Evolutionary conservation across 2,888 invertebrate genomes (phyloP), one percentile per base, ranked within the genome.

Genomic region (Dioctria rufipes): DNA sequence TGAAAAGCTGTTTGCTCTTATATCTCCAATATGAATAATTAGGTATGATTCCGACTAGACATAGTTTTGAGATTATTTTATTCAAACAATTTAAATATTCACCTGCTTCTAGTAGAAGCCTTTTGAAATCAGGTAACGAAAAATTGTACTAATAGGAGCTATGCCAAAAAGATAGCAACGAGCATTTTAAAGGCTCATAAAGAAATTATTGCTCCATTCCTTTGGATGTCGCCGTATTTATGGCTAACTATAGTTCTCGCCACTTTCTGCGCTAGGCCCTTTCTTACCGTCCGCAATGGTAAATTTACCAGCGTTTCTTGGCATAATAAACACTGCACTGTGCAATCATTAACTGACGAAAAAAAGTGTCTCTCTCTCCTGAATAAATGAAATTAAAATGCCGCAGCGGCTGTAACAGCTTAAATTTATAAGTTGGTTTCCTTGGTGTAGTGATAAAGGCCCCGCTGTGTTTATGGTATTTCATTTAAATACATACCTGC

Each of bases 171-270:
- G 25, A 25, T 1, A 0, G 25, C 25, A 2, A 25, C 58, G 60
- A 60, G 58, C 54, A 51, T 6, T 73, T 73, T 60, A 58, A 58
- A 42, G 73, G 40, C 37, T 13, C 40, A 58, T 58, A 54, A 73
- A 54, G 60, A n/a, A 73, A 58, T 73, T 60, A 42, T 42, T 60
- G 43, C 25, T 4, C 42, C 42, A 58, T 73, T 42, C 43, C 42
- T n/a, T 49, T 49, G 25, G 73, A 58, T 73, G 73, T 58, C 73
- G 73, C 73, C 73, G 58, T 54, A 58, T 42, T 73, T 73, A 73
- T 54, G 1, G 54, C 54, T 25, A 8, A 54, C 49, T 5, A 46
- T 46, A 46, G 46, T 46, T 46, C 49, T 5, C 1, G 49, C 25
- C 0, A 1, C 25, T 2, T 0, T 25, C 25, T 25, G 54, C 54